Evolutionary conservation across 92 coral and sea anemone species (phyloP), one percentile per base, ranked within the genome.

Genomic region (Zoanthus sociatus): DNA sequence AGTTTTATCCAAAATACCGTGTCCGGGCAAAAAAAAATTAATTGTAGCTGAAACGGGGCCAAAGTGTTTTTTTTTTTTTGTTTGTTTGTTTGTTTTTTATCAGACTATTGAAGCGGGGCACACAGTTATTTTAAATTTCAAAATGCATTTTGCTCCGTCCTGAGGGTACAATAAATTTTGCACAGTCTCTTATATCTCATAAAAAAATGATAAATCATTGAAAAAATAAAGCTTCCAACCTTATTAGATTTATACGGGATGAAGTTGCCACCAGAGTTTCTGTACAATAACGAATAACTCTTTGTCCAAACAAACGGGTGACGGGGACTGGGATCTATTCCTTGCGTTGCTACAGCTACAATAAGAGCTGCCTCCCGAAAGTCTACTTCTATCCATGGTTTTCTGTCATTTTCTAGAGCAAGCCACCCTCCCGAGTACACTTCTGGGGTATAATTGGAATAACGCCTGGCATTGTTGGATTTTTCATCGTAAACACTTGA

Each of bases 321-420:
- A 33, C 0, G 2, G 30, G 5, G 4, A 6, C 32, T n/a, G 6
- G 69, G 69, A 58, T 56, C 9, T 56, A 20, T 56, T 78, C 83
- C 83, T 31, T 58, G 83, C 32, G 83, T 78, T 26, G 83, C 83
- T 45, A 78, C 83, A 26, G 48, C 83, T 46, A 67, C 56, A 47
- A 78, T 32, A 5, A 78, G 37, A 64, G 37, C 47, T 47, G n/a
- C 48, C n/a, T 55, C 46, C 31, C 26, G 83, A 17, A 78, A 78
- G 18, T 78, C 83, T 13, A 78, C 71, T 55, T 56, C 47, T 12
- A 78, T 1, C 70, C 71, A 78, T 9, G 44, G 83, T 3, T 30
- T 78, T 45, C 3, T 44, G 16, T 78, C 83, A 17, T 7, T 9
- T 30, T 3, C 15, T 12, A 12, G 2, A 1, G 83, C 51, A 0